phyloP scores from a whole-genome alignment of 2,113 vertebrate species.

The Colaptes auratus region DNA sequence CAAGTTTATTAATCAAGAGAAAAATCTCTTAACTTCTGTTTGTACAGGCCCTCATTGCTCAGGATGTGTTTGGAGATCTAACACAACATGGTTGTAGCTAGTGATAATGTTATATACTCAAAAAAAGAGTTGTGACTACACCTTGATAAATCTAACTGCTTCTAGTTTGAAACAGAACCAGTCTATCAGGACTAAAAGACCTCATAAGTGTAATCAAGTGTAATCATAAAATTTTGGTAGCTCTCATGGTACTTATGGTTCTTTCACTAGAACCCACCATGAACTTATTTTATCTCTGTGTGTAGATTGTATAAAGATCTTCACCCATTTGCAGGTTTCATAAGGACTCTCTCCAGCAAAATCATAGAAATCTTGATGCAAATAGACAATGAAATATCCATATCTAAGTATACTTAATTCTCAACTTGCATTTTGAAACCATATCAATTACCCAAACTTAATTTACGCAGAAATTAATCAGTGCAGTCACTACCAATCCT shows the following conservation, averaged over 20 bases:
- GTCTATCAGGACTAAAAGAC: not conserved
- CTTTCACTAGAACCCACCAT: not conserved
- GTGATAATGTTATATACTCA: not conserved
- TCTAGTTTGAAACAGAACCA: not conserved
- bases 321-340: not conserved
- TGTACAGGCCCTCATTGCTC: not conserved
- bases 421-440: not conserved
- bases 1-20: not conserved
- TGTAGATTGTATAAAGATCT: not conserved
- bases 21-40: not conserved
- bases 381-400: too few relatives aligned
- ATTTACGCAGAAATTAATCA: not conserved
- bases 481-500: not conserved
- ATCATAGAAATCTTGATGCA: too few relatives aligned
- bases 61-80: not conserved
- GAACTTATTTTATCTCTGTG: not conserved
- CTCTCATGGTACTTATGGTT: not conserved
- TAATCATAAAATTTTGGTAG: not conserved
- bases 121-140: not conserved
- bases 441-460: not conserved
- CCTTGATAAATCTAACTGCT: not conserved
- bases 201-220: not conserved
- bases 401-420: not conserved
- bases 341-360: not conserved
- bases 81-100: not conserved